Evolutionary conservation across 2,888 invertebrate genomes (phyloP).

Genomic region (Kryphioiulus occultus): DNA sequence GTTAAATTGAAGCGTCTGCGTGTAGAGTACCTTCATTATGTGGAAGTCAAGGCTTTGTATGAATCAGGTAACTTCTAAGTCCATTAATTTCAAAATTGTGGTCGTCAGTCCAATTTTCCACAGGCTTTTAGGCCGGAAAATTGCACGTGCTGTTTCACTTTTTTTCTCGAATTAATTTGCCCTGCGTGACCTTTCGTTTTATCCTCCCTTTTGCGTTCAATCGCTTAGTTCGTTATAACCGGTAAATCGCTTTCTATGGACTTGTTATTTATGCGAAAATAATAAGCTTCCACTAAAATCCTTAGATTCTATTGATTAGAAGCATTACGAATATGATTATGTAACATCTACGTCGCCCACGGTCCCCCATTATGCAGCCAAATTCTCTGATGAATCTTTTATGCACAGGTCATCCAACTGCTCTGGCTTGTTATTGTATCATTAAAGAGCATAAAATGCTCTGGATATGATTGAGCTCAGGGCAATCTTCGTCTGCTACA

Average conservation of each 20-base stretch:
- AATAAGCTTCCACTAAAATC: neutral
- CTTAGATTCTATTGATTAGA: neutral
- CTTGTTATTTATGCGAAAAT: neutral
- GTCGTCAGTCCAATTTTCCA: conserved; percentile 39
- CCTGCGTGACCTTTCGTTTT: neutral
- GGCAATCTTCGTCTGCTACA: neutral
- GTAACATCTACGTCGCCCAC: neutral
- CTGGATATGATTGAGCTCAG: neutral
- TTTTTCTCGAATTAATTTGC: neutral
- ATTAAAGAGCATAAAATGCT: neutral
- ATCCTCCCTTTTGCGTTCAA: neutral
- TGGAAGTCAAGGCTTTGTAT: conserved; percentile 15
- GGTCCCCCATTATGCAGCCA: neutral
- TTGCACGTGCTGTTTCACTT: conserved; percentile 2
- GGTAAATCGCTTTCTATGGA: neutral
- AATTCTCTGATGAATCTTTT: neutral
- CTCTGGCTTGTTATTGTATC: neutral
- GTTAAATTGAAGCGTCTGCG: conserved; percentile 18
- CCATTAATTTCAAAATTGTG: conserved; percentile 16
- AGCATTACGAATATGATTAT: neutral
- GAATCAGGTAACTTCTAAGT: neutral
- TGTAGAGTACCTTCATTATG: neutral
- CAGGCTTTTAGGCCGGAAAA: conserved; percentile 22
- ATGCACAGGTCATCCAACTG: conserved; percentile 32
- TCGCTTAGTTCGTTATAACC: neutral